These are phyloP conservation scores for Metopolophium dirhodum DNA, from an alignment of 1,140 invertebrate species.

Conservation along the genomic window DNA sequence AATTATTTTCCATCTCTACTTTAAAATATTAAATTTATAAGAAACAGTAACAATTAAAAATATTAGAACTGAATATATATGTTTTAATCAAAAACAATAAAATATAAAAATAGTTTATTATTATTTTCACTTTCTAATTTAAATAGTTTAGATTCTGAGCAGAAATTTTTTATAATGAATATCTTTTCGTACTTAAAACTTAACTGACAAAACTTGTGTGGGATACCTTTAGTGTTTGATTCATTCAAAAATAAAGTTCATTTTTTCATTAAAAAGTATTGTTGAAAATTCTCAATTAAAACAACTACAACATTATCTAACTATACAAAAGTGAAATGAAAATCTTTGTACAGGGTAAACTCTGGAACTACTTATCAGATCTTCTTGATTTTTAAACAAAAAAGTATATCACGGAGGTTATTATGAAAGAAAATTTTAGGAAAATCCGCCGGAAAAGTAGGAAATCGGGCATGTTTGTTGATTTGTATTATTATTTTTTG, in stretches of 20 bases:
- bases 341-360: too few relatives aligned
- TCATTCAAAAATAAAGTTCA: not conserved
- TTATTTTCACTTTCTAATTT: not conserved
- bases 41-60: not conserved
- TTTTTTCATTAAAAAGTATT: not conserved
- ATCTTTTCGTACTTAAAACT: not conserved
- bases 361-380: too few relatives aligned
- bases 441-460: too few relatives aligned
- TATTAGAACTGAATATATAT: not conserved
- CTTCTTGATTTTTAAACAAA: too few relatives aligned
- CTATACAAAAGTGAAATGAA: too few relatives aligned
- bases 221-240: not conserved
- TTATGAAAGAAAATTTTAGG: too few relatives aligned
- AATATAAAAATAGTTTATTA: not conserved
- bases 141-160: not conserved
- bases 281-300: not conserved
- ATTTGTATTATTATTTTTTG: too few relatives aligned
- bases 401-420: too few relatives aligned
- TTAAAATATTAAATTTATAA: not conserved
- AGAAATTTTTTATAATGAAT: not conserved
- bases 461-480: too few relatives aligned
- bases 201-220: not conserved
- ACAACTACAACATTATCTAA: not conserved
- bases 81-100: not conserved
- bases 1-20: not conserved